Conservation (phyloP, 1,140 invertebrate genomes). For the Sycobia sp. region DNA sequence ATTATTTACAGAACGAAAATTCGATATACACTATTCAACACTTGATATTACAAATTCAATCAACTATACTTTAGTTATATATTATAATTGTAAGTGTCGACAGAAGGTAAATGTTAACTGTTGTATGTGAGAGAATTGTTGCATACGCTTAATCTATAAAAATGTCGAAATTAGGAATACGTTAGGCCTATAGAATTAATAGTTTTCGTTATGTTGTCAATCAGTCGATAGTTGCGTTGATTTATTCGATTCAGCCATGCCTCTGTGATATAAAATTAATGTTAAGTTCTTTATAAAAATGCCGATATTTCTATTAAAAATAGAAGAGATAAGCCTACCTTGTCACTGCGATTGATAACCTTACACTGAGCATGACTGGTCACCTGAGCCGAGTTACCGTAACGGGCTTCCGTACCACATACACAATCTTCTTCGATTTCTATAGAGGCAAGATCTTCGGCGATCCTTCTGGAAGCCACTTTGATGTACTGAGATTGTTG, state of each 20-base stretch:
- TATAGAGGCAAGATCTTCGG: slow-evolving; percentile 54
- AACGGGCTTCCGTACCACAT: slow-evolving; percentile 54
- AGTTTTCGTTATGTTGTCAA: slow-evolving; percentile 36
- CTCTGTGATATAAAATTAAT: slow-evolving; percentile 43
- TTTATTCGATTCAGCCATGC: slow-evolving; percentile 47
- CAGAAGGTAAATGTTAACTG: too few relatives aligned
- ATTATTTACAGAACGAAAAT: slow-evolving; percentile 26
- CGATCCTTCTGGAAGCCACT: slow-evolving; percentile 60
- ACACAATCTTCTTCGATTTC: slow-evolving; percentile 62
- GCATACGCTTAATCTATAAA: slow-evolving; percentile 36
- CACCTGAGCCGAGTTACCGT: slow-evolving; percentile 24
- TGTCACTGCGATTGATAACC: slow-evolving; percentile 57
- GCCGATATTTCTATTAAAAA: not conserved
- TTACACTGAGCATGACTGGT: slow-evolving; percentile 54
- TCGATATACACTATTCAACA: not conserved
- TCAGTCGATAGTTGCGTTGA: slow-evolving; percentile 4
- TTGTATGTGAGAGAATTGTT: slow-evolving; percentile 38
- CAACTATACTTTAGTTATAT: too few relatives aligned
- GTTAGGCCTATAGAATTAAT: slow-evolving; percentile 49
- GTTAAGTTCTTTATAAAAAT: too few relatives aligned
- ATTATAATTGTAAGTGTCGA: too few relatives aligned
- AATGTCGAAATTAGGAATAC: slow-evolving; percentile 55
- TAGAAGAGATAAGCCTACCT: slow-evolving; percentile 34
- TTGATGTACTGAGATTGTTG: slow-evolving; percentile 66
- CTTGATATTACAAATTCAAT: too few relatives aligned